Conservation (phyloP, 2,113 vertebrate genomes). For the Pseudopipra pipra region DNA sequence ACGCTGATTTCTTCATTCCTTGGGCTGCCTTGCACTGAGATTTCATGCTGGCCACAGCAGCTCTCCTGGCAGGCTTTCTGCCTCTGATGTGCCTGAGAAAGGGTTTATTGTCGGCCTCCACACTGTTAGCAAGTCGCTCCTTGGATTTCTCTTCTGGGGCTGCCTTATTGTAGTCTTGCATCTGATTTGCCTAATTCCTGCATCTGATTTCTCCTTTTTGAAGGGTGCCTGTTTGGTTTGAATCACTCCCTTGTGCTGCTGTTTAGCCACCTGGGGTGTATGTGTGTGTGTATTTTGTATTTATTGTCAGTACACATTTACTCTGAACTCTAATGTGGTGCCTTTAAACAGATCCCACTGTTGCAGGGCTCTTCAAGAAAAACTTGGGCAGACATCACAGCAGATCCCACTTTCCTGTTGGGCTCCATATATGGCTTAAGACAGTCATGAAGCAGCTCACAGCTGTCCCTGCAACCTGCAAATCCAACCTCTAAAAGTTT, state of each 20-base stretch:
- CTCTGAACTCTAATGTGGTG: background rate
- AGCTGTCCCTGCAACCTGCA: background rate
- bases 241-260: background rate
- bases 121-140: background rate
- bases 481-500: background rate
- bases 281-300: background rate
- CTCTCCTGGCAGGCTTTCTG: background rate
- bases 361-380: background rate
- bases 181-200: conserved; percentile 44
- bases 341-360: background rate
- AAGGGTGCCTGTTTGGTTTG: conserved; percentile 10
- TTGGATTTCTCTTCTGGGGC: background rate
- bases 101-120: background rate
- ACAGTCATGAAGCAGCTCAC: background rate
- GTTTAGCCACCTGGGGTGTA: conserved; percentile 11
- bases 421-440: background rate
- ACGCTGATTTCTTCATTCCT: background rate
- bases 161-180: conserved; percentile 1
- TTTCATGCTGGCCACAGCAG: background rate
- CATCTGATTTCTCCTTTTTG: conserved; percentile 17
- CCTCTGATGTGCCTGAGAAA: background rate
- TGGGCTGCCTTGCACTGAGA: background rate
- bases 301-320: background rate
- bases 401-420: background rate
- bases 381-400: conserved; percentile 30